Conservation (phyloP, 2,888 invertebrate species). For the Eulithis prunata region DNA sequence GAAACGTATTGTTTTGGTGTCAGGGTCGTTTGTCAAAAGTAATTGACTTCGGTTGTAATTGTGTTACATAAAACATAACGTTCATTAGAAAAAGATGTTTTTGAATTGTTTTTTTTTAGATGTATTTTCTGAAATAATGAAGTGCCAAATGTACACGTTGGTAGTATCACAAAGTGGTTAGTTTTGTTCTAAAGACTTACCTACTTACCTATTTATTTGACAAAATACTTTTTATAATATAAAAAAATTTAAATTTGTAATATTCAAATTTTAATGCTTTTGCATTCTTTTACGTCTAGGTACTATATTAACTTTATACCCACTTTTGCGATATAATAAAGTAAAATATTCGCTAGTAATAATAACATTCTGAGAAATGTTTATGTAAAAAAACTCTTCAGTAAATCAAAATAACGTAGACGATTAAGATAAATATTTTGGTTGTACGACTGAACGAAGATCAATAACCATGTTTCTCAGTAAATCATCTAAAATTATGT, state of each 20-base stretch:
- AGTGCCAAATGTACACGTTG: neutral
- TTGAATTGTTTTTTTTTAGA: slow-evolving; percentile 8
- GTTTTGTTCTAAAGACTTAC: too few relatives aligned
- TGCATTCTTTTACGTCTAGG: too few relatives aligned
- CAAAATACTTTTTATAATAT: too few relatives aligned
- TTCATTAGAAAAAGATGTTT: slow-evolving; percentile 31
- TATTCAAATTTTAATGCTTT: too few relatives aligned
- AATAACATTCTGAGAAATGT: neutral
- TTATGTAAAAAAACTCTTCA: neutral
- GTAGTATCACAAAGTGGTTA: neutral
- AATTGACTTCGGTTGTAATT: slow-evolving; percentile 35
- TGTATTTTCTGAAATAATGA: neutral
- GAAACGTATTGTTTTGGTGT: slow-evolving; percentile 29
- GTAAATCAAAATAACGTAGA: neutral
- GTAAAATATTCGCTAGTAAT: too few relatives aligned
- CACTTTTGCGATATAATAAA: too few relatives aligned
- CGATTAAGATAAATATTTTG: neutral
- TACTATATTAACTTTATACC: too few relatives aligned
- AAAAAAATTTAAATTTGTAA: too few relatives aligned
- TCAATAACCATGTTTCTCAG: slow-evolving; percentile 1
- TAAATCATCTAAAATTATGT: slow-evolving; percentile 9
- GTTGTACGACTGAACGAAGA: neutral
- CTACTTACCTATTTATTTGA: too few relatives aligned
- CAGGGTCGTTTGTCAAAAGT: slow-evolving; percentile 32
- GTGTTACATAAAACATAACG: slow-evolving; percentile 32